Evolutionary conservation across 1,140 invertebrate species (phyloP).

Genomic region (Megalopta genalis): DNA sequence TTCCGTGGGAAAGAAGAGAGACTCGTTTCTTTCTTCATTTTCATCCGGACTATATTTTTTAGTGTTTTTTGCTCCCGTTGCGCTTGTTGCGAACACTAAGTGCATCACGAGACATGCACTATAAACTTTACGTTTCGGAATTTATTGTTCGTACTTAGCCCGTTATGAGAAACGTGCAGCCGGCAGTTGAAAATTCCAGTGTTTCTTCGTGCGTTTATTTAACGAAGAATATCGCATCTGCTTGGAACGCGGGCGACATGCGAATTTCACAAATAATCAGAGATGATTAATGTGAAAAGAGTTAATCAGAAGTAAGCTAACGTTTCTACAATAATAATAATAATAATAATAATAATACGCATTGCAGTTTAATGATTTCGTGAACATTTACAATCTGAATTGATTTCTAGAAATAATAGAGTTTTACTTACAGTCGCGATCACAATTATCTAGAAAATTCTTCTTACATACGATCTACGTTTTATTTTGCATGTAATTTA

Average conservation of each 20-base stretch:
- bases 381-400: background rate
- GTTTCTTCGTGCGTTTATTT: background rate
- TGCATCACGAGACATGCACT: conserved; percentile 68
- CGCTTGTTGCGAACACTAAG: conserved; percentile 66
- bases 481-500: too few species aligned
- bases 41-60: conserved; percentile 57
- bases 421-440: too few species aligned
- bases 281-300: too few species aligned
- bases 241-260: background rate
- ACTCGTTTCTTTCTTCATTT: conserved; percentile 51
- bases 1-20: conserved; percentile 5
- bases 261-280: background rate
- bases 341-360: background rate
- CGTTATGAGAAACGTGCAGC: conserved; percentile 49
- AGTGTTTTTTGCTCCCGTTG: conserved; percentile 62
- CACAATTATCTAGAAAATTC: too few species aligned
- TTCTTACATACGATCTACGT: too few species aligned
- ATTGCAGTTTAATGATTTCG: background rate
- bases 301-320: background rate
- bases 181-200: background rate
- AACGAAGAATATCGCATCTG: background rate
- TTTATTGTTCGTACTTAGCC: conserved; percentile 65
- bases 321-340: background rate
- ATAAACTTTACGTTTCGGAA: conserved; percentile 57
- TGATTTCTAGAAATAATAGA: background rate